Conservation (phyloP, 2,888 invertebrate genomes). For the Phyllotreta cruciferae region DNA sequence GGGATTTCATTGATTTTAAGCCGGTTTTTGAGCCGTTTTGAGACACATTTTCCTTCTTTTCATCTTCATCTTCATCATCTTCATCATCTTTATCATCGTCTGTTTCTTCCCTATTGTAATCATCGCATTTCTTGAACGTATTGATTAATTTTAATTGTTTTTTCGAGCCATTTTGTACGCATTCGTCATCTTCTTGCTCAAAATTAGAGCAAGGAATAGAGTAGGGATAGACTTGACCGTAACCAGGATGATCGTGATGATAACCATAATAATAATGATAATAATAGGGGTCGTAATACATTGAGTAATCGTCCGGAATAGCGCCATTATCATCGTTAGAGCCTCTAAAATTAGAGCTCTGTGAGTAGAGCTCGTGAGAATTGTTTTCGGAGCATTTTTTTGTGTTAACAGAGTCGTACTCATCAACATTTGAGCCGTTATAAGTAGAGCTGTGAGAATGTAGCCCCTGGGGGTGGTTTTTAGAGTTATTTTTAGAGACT, state of each 20-base stretch:
- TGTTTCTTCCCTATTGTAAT: conserved; percentile 36
- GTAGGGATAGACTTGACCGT: too few relatives aligned
- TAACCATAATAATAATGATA: conserved; percentile 53
- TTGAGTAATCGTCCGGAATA: conserved; percentile 45
- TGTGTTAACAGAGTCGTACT: neutral
- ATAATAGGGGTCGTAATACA: conserved; percentile 57
- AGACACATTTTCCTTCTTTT: conserved; percentile 23
- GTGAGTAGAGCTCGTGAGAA: too few relatives aligned
- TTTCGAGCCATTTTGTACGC: conserved; percentile 5
- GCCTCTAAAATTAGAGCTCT: too few relatives aligned
- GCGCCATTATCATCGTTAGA: conserved; percentile 1
- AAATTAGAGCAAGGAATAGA: too few relatives aligned
- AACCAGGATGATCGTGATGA: conserved; percentile 24
- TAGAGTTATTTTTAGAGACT: conserved; percentile 12
- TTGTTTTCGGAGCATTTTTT: conserved; percentile 14
- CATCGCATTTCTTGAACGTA: conserved; percentile 50
- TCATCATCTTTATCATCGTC: conserved; percentile 1
- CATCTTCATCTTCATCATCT: conserved; percentile 37
- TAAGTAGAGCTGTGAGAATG: too few relatives aligned
- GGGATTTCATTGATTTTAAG: conserved; percentile 63
- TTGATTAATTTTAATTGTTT: conserved; percentile 53
- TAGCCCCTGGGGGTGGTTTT: conserved; percentile 8
- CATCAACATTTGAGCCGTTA: too few relatives aligned
- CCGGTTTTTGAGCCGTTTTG: conserved; percentile 36
- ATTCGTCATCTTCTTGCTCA: too few relatives aligned